phyloP scores from a whole-genome alignment of 1,140 invertebrate genomes.

The Pogonomyrmex barbatus region DNA sequence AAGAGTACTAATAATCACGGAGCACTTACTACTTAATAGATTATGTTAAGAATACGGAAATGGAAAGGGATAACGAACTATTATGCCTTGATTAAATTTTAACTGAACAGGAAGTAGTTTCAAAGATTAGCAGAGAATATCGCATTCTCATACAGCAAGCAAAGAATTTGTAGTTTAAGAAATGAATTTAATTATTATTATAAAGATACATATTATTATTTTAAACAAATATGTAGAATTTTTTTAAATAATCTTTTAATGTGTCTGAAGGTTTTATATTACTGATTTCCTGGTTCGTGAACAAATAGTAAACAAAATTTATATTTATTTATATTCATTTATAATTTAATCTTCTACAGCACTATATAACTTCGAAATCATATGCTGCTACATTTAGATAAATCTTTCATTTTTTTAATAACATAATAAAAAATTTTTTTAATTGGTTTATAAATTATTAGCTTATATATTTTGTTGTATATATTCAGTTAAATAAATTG shows the following conservation, averaged over 20 bases:
- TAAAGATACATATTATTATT: background rate
- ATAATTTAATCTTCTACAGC: too few relatives aligned
- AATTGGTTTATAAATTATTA: too few relatives aligned
- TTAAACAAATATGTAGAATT: background rate
- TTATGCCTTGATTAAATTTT: slow-evolving; percentile 16
- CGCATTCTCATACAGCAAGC: background rate
- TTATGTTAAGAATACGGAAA: background rate
- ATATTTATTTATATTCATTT: too few relatives aligned
- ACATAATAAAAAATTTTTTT: too few relatives aligned
- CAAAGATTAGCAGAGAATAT: background rate
- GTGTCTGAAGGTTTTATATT: too few relatives aligned
- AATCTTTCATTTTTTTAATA: too few relatives aligned
- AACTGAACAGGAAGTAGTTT: background rate
- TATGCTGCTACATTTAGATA: too few relatives aligned
- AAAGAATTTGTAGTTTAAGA: background rate
- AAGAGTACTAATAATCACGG: background rate
- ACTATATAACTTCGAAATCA: background rate
- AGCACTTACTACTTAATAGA: background rate
- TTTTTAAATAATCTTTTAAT: background rate
- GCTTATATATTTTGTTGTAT: background rate
- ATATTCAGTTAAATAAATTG: background rate
- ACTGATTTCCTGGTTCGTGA: too few relatives aligned
- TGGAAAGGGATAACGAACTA: background rate
- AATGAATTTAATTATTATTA: too few relatives aligned
- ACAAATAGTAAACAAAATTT: too few relatives aligned